Base-by-base conservation (phyloP, 1,140 invertebrate species). In the Drosophila willistoni region DNA sequence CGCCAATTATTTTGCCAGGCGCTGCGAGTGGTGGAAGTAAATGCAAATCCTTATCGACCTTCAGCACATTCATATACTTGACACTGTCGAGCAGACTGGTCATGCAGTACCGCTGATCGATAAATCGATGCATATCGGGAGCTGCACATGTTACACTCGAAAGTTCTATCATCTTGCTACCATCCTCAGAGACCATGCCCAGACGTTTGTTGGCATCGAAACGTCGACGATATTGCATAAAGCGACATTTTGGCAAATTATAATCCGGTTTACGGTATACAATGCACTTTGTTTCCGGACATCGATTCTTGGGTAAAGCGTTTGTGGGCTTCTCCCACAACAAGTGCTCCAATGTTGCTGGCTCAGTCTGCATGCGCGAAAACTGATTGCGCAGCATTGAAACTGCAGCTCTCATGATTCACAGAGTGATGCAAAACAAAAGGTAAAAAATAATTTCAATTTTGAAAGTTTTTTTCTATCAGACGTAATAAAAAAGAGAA, bases 1-100 rank as follows among this genome's bases (percentile, higher is more conserved):
- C 94, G 86, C 96, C 96, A 3, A 95, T 93, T 19, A 97, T 93
- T 92, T 97, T 97, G 68, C 96, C 95, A 61, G 96, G 95, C 17
- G 94, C 93, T 19, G 93, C 94, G 7, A 97, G 93, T 0, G 96
- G 96, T 0, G 96, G 92, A 42, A 95, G 78, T 3, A 96, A 91
- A 0, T 36, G 92, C 84, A 13, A 94, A 55, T 69, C 33, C n/a
- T 68, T 34, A 1, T 72, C 62, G 14, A 87, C 84, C 13, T 87
- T 68, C 7, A 54, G 93, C 33, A 95, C 92, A 19, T 92, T 77
- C 72, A 79, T 78, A 34, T 70, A 77, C 7, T 79, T 33, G 10
- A 81, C 61, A 19, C 64, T 76, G 3, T 73, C 57, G 14, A 85
- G 44, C 10, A 91, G 62, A 12, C 66, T 87, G 7, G 66, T 63